A percentile compares a stretch with the other conserved stretches of the same genome.
phyloP scores from a whole-genome alignment of 1,140 invertebrate genomes.

The Ditylenchus dipsaci region DNA sequence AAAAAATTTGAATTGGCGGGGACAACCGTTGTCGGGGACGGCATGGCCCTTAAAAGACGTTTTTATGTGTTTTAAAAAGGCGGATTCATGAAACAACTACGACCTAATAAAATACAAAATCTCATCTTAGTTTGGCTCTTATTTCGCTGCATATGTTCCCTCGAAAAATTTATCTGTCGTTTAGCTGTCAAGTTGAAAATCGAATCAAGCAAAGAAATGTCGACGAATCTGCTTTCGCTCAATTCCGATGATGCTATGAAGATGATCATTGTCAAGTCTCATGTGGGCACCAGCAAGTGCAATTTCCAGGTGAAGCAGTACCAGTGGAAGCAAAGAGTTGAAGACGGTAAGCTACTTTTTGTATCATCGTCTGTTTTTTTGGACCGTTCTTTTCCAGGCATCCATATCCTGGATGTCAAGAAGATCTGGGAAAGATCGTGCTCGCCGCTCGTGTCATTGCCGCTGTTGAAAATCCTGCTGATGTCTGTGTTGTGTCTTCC shows the following conservation, averaged over 20 bases:
- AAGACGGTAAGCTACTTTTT: slow-evolving; percentile 66
- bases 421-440: slow-evolving; percentile 97
- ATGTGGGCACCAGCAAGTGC: slow-evolving; percentile 86
- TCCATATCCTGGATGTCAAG: slow-evolving; percentile 88
- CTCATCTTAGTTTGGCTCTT: no score
- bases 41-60: no score
- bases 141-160: no score
- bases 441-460: slow-evolving; percentile 93
- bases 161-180: no score
- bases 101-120: no score
- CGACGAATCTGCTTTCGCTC: slow-evolving; percentile 23
- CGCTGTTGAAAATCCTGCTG: slow-evolving; percentile 90
- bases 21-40: no score
- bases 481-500: slow-evolving; percentile 66
- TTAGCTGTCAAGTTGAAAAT: no score
- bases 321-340: slow-evolving; percentile 84
- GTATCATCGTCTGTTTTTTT: background rate
- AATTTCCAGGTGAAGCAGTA: slow-evolving; percentile 91
- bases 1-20: no score
- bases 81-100: no score
- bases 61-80: no score
- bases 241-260: slow-evolving; percentile 85
- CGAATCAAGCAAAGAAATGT: background rate
- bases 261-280: slow-evolving; percentile 87
- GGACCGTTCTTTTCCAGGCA: slow-evolving; percentile 61